Evolutionary conservation across 2,797 vertebrate genomes (phyloP).

Genomic region (Leuciscus waleckii): DNA sequence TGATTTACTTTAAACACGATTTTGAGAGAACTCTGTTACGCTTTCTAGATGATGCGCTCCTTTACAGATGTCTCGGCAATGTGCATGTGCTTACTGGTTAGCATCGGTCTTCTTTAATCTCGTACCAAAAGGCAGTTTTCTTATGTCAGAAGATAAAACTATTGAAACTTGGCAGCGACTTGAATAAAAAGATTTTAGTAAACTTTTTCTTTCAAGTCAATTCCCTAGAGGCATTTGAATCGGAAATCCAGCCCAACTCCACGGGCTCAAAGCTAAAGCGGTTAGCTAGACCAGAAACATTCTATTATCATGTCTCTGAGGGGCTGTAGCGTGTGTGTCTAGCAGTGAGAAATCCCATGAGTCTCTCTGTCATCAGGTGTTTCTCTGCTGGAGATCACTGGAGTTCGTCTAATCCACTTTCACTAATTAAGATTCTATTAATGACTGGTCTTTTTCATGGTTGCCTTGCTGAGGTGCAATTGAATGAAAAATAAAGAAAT

Average conservation of each 20-base stretch:
- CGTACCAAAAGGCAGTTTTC: slow-evolving; percentile 20
- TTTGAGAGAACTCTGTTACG: background rate
- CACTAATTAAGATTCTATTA: slow-evolving; percentile 20
- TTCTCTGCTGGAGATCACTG: slow-evolving; percentile 17
- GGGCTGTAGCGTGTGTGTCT: background rate
- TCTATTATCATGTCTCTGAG: slow-evolving; percentile 17
- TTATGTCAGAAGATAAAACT: slow-evolving; percentile 29
- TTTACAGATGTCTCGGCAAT: background rate
- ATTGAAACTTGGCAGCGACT: slow-evolving; percentile 40
- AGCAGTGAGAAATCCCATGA: background rate
- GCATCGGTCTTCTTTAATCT: slow-evolving; percentile 12
- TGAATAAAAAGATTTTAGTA: slow-evolving; percentile 15
- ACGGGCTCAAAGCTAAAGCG: slow-evolving; percentile 11
- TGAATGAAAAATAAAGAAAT: background rate
- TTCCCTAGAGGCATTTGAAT: slow-evolving; percentile 16
- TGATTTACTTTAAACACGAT: background rate
- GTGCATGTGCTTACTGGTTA: slow-evolving; percentile 20
- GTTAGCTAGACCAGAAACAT: background rate
- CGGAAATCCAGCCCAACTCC: slow-evolving; percentile 22
- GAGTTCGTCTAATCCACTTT: slow-evolving; percentile 35
- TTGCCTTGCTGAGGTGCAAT: background rate
- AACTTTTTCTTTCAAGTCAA: slow-evolving; percentile 34
- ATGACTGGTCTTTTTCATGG: background rate
- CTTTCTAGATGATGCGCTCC: background rate
- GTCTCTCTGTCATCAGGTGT: slow-evolving; percentile 33